Evolutionary conservation across 1,140 invertebrate genomes (phyloP).

Genomic region (Calycopis cecrops): DNA sequence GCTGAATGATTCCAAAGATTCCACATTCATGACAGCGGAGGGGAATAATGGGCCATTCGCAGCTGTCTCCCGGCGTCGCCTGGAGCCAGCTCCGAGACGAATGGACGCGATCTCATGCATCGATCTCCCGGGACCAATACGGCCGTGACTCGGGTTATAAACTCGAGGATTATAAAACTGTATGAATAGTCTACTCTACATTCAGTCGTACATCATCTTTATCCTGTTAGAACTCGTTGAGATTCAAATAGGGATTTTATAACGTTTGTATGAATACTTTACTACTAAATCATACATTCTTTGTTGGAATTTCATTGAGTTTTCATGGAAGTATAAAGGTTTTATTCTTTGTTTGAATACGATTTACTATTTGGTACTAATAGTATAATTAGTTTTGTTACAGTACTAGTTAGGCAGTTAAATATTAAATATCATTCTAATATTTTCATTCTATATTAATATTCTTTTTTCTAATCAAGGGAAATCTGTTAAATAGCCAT

Average conservation of each 20-base stretch:
- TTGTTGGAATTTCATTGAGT: no score
- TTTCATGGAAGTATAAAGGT: no score
- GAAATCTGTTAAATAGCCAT: no score
- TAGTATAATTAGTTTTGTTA: no score
- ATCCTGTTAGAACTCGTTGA: not conserved
- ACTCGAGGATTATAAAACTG: not conserved
- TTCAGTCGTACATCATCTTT: slow-evolving; percentile 2
- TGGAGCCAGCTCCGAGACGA: not conserved
- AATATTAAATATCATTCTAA: no score
- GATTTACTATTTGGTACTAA: no score
- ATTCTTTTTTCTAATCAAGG: no score
- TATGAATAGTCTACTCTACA: not conserved
- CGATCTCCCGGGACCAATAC: slow-evolving; percentile 14
- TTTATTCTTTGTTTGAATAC: no score
- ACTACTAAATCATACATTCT: no score
- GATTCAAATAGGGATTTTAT: not conserved
- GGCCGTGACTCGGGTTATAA: not conserved
- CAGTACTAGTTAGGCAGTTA: no score
- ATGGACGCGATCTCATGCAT: slow-evolving; percentile 16
- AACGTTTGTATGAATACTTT: not conserved
- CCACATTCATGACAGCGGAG: slow-evolving; percentile 2
- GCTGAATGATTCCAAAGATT: not conserved
- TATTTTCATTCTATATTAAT: no score
- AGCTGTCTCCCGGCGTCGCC: slow-evolving; percentile 1
- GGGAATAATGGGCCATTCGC: not conserved